Base-by-base conservation (phyloP, 1,140 invertebrate genomes). In the Leptinotarsa lineolata region DNA sequence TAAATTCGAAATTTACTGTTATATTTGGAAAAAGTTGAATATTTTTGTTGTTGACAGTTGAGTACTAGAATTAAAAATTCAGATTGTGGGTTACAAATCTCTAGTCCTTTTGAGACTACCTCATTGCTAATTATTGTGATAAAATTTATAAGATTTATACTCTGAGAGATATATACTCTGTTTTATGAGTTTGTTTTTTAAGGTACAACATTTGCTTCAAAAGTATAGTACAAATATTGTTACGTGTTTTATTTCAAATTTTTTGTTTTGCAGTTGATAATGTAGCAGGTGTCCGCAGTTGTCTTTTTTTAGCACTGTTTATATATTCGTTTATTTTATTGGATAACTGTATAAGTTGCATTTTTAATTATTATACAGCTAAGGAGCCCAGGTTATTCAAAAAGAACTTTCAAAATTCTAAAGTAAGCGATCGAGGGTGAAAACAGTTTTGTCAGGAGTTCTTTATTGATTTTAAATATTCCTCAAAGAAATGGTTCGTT, bases 151-250 rank as follows among this genome's bases (percentile, higher is more conserved):
- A 16, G 48, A 54, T 54, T 54, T 39, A 39, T 39, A 39, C 30
- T 39, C 30, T 8, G 0, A 48, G n/a, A 59, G 12, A 30, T 18
- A 22, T 22, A 39, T 67, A 45, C 71, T 75, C 70, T 75, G 70
- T 72, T 54, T 75, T 48, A 68, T 59, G 20, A 24, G 15, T n/a
- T 64, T 45, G 59, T 30, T 68, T 68, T 68, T 72, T 69, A 72
- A 39, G 65, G 70, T 75, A 73, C 67, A 72, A 75, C 64, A 66
- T 75, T 75, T 75, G 71, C 74, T 73, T 75, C 69, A 73, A 75
- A 22, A 45, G 71, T 46, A 75, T 73, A 75, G 70, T 73, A 75
- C 70, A 75, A 75, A 72, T 72, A 74, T 44, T 24, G 54, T 73
- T 68, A 58, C 65, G 68, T 63, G 30, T 68, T 72, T 64, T 72